A percentile compares a stretch with the other conserved stretches of the same genome.
These are phyloP conservation scores for Venusia cambrica DNA, from an alignment of 2,888 invertebrate species.

Conservation along the genomic window DNA sequence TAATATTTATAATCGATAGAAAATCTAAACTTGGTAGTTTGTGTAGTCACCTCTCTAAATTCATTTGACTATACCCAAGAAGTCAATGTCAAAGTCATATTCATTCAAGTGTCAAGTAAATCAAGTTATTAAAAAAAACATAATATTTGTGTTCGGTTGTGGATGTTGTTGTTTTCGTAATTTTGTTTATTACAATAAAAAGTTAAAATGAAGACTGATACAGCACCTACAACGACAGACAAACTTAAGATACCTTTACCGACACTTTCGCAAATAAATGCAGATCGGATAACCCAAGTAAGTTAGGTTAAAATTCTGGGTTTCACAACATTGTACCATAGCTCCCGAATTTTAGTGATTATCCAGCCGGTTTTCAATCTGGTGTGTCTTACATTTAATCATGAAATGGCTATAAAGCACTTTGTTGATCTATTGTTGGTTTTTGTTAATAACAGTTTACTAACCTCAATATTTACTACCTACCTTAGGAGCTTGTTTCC, in stretches of 20 bases:
- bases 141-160: slow-evolving; percentile 2
- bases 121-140: no score
- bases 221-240: slow-evolving; percentile 44
- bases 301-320: slow-evolving; percentile 47
- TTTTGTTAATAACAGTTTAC: no score
- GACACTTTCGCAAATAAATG: slow-evolving; percentile 94
- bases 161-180: slow-evolving; percentile 7
- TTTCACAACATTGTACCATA: slow-evolving; percentile 34
- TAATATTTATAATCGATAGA: no score
- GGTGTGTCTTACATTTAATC: not conserved
- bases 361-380: slow-evolving; percentile 4
- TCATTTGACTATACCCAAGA: no score
- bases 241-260: slow-evolving; percentile 83
- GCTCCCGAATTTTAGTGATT: slow-evolving; percentile 1
- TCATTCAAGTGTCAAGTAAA: no score
- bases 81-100: slow-evolving; percentile 4
- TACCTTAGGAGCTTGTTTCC: no score
- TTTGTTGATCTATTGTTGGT: no score
- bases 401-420: not conserved
- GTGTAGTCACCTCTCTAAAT: no score
- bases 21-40: no score
- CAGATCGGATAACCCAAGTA: slow-evolving; percentile 94
- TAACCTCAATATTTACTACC: no score
- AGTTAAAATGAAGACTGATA: slow-evolving; percentile 57
- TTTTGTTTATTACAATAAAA: slow-evolving; percentile 14